Base-by-base conservation (phyloP, 1,140 invertebrate genomes). In the Lepidostoma basale region DNA sequence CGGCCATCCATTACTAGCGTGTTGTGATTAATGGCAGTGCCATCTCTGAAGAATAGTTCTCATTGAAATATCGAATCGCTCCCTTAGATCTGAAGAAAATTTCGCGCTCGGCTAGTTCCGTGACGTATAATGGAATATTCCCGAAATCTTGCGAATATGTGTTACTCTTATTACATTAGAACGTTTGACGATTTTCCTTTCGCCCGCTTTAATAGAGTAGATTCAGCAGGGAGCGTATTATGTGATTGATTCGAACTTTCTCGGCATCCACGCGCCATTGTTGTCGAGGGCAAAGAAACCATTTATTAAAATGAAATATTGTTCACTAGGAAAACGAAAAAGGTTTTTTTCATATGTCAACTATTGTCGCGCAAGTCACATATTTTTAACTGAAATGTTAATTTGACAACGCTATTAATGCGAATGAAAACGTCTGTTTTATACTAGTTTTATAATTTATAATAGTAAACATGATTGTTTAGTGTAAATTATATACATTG, bases 21-120 rank as follows among this genome's bases (percentile, higher is more conserved):
- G n/a, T 3, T 1, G 45, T 49, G 45, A 49, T 49, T 49, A 49
- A 49, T 49, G 45, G 45, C 45, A 23, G 8, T 49, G 33, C 45
- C 12, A 49, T 49, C 22, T 9, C 45, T 23, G 22, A 49, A 26
- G 22, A 49, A 26, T 49, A 12, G 45, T 23, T 49, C 6, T 12
- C 22, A 49, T 49, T 49, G 45, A 22, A 49, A 23, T 23, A 49
- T 25, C 25, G 45, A 49, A 49, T 23, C 44, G 45, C 6, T 18
- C 6, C 5, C 20, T 5, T 8, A 23, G 45, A 3, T 18, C 20
- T 49, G 45, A 16, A 9, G 45, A 12, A 23, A 16, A 49, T 49
- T 49, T 49, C 12, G 18, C 45, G 45, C 45, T 49, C 45, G 45
- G 18, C 8, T 23, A 12, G 9, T 18, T 23, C 18, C 18, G 20